These are phyloP conservation scores for Eucidaris tribuloides DNA, from an alignment of 35 echinoderm and acorn worm species.

Conservation along the genomic window DNA sequence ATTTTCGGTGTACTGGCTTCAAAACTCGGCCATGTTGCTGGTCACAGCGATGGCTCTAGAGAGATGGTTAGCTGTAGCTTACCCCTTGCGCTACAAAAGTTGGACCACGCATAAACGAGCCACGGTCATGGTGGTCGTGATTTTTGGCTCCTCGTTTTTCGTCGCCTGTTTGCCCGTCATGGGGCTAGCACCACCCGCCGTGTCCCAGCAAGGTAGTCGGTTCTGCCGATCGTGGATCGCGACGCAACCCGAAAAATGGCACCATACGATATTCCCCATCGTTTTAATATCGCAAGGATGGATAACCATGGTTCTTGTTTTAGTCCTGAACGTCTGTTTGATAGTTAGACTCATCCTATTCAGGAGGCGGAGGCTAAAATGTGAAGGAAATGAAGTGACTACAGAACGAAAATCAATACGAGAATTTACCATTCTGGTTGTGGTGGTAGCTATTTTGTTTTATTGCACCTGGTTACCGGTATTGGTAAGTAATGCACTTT, in stretches of 20 bases:
- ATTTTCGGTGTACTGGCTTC: conserved; percentile 86
- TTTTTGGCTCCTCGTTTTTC: conserved; percentile 69
- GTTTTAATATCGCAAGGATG: conserved; percentile 68
- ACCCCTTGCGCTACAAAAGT: conserved; percentile 77
- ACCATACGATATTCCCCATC: conserved; percentile 67
- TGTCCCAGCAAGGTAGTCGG: conserved; percentile 29
- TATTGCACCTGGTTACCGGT: conserved; percentile 94
- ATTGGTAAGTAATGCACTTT: conserved; percentile 64
- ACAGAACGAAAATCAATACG: conserved; percentile 57
- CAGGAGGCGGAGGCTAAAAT: conserved; percentile 61
- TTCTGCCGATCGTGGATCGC: conserved; percentile 84
- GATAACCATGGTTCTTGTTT: conserved; percentile 67
- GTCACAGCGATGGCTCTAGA: conserved; percentile 91
- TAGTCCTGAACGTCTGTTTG: conserved; percentile 74
- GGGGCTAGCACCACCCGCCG: conserved; percentile 75
- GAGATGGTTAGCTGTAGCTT: conserved; percentile 60
- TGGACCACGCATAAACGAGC: conserved; percentile 66
- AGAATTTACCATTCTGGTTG: conserved; percentile 81
- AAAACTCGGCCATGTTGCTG: conserved; percentile 76
- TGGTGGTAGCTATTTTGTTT: conserved; percentile 86
- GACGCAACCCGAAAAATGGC: conserved; percentile 56
- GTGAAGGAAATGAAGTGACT: conserved; percentile 27
- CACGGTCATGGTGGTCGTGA: conserved; percentile 38
- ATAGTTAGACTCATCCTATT: conserved; percentile 56
- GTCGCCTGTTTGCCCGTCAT: conserved; percentile 66